Base-by-base conservation (phyloP, 2,113 vertebrate species). In the Phaethornis superciliosus region DNA sequence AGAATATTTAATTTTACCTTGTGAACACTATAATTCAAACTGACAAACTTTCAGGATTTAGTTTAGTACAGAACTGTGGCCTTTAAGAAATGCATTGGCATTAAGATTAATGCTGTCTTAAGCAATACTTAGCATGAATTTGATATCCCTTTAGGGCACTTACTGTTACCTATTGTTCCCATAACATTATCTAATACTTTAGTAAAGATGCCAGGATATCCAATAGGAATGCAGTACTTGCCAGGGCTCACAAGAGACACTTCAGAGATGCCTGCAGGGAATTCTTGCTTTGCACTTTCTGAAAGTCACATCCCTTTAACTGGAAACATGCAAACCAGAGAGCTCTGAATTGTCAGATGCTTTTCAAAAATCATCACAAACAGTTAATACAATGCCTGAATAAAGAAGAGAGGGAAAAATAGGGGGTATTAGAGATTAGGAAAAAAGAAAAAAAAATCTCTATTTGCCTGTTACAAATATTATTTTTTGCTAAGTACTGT, bases 21-120 rank as follows among this genome's bases (percentile, higher is more conserved):
- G 47, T 64, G 79, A 94, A 85, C 33, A 26, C 49, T 55, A 11
- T 96, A 93, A 96, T 86, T 93, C 54, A 75, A 93, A 75, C 49
- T 87, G 94, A 95, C 95, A 96, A 12, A 69, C 74, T 90, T 96
- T 88, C 94, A 95, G 82, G 62, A 80, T 88, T 87, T 75, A 88
- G 80, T 82, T 93, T 78, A 56, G 60, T 77, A 55, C 63, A 68
- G 89, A 96, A 84, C 52, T 71, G n/a, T 8, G 30, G 74, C 77
- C 47, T 95, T 81, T 85, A 89, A 79, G 88, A 94, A 94, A 84
- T 89, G 67, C 87, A 75, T 44, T 91, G 88, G 81, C 91, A 90
- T 94, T 95, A 95, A 96, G 96, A 95, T 89, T 85, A 96, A 89
- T 54, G 88, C 88, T 95, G 95, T 96, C 94, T 94, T 89, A 91